Evolutionary conservation across 2,113 vertebrate genomes (phyloP).

Genomic region (Corythaeola cristata): DNA sequence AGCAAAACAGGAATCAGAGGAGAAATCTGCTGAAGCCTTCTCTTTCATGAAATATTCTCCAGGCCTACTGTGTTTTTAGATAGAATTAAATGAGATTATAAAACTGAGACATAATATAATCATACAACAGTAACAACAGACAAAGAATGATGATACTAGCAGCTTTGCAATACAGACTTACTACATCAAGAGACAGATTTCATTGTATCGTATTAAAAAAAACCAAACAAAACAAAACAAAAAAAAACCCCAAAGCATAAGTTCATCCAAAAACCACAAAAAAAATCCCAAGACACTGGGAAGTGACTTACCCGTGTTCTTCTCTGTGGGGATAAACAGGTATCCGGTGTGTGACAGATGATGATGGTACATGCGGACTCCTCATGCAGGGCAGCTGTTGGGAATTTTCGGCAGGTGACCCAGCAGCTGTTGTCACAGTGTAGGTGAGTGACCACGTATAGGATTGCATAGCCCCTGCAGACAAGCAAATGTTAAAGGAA

Average conservation of each 20-base stretch:
- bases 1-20: neutral
- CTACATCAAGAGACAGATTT: neutral
- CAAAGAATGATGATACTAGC: neutral
- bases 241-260: neutral
- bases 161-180: neutral
- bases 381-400: constrained; percentile 95
- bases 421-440: constrained; percentile 95
- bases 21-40: neutral
- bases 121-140: neutral
- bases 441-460: constrained; percentile 99
- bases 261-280: neutral
- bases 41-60: neutral
- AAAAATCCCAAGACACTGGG: neutral
- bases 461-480: constrained; percentile 95
- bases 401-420: constrained; percentile 84
- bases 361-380: constrained; percentile 82
- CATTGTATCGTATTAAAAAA: neutral
- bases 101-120: neutral
- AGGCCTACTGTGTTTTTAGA: neutral
- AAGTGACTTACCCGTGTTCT: constrained; percentile 86
- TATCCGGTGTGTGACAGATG: constrained; percentile 88
- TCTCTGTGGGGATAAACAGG: constrained; percentile 95
- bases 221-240: no score
- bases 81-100: neutral
- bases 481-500: constrained; percentile 38